Evolutionary conservation across 1,140 invertebrate genomes (phyloP).

Genomic region (Panonychus citri): DNA sequence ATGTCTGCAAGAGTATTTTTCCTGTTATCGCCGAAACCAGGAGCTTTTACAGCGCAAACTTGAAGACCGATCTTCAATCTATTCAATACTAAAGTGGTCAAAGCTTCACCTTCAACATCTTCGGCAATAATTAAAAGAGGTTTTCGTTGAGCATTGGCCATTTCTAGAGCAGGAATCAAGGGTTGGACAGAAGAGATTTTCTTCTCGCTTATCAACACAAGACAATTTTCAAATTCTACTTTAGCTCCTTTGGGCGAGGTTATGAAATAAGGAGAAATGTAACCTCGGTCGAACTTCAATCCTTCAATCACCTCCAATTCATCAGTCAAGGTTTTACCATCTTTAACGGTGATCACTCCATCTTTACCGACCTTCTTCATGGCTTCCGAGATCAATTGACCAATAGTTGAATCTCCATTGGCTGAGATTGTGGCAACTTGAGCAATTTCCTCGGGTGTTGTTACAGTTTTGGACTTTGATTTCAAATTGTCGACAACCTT

Average conservation of each 20-base stretch:
- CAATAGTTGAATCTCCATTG: slow-evolving; percentile 81
- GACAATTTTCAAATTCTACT: slow-evolving; percentile 91
- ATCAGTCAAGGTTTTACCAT: slow-evolving; percentile 90
- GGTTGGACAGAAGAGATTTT: slow-evolving; percentile 93
- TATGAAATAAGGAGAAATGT: slow-evolving; percentile 99
- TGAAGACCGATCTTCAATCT: slow-evolving; percentile 87
- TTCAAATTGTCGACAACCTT: slow-evolving; percentile 69
- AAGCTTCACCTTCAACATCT: slow-evolving; percentile 94
- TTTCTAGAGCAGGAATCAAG: slow-evolving; percentile 88
- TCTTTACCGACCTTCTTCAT: slow-evolving; percentile 95
- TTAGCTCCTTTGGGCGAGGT: slow-evolving; percentile 92
- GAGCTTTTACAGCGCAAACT: slow-evolving; percentile 95
- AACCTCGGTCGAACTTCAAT: slow-evolving; percentile 98
- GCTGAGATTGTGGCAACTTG: slow-evolving; percentile 99
- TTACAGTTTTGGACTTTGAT: slow-evolving; percentile 71
- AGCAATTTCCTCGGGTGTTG: slow-evolving; percentile 93
- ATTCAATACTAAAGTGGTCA: slow-evolving; percentile 92
- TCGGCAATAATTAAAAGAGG: slow-evolving; percentile 93
- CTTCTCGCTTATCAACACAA: slow-evolving; percentile 87
- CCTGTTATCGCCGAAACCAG: slow-evolving; percentile 96
- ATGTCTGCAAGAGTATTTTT: slow-evolving; percentile 93
- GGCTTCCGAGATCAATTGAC: slow-evolving; percentile 84
- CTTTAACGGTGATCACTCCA: slow-evolving; percentile 98
- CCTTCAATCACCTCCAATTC: slow-evolving; percentile 97
- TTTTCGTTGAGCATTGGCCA: slow-evolving; percentile 80